Percentiles rank a stretch among this genome's conserved stretches.
Evolutionary conservation across 2,113 vertebrate genomes (phyloP).

Genomic region (Equus quagga): DNA sequence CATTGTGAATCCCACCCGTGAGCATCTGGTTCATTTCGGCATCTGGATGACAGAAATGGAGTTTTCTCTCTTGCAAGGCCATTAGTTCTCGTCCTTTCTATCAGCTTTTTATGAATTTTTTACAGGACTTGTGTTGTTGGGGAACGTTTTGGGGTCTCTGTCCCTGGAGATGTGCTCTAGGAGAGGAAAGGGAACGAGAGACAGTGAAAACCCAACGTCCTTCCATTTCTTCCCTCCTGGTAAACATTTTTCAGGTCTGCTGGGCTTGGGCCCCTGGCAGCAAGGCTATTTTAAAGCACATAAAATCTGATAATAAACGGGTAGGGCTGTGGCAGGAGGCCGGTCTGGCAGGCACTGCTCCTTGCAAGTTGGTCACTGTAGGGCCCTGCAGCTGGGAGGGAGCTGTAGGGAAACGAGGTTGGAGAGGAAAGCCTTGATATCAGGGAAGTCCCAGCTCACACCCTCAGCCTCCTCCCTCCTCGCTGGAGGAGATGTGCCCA

Average conservation of each 20-base stretch:
- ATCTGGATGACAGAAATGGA: background rate
- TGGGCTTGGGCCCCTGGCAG: conserved; percentile 62
- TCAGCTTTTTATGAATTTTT: background rate
- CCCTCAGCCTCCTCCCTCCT: background rate
- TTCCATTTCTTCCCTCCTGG: conserved; percentile 46
- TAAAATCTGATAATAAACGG: conserved; percentile 68
- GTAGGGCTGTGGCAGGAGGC: background rate
- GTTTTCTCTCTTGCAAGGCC: background rate
- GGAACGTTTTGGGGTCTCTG: background rate
- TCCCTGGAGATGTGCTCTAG: background rate
- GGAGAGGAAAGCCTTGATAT: background rate
- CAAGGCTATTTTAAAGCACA: conserved; percentile 69
- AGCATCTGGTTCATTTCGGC: background rate
- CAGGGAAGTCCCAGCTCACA: background rate
- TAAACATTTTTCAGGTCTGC: conserved; percentile 65
- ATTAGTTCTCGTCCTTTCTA: background rate
- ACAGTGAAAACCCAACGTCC: background rate
- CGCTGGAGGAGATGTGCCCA: background rate
- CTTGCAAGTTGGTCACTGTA: background rate
- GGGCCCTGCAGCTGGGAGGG: background rate
- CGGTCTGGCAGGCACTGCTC: background rate
- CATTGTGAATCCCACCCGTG: background rate
- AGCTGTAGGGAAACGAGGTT: background rate
- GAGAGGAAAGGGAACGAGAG: background rate
- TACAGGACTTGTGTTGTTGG: background rate